These are phyloP conservation scores for Acronicta aceris DNA, from an alignment of 2,888 invertebrate genomes.

Conservation along the genomic window DNA sequence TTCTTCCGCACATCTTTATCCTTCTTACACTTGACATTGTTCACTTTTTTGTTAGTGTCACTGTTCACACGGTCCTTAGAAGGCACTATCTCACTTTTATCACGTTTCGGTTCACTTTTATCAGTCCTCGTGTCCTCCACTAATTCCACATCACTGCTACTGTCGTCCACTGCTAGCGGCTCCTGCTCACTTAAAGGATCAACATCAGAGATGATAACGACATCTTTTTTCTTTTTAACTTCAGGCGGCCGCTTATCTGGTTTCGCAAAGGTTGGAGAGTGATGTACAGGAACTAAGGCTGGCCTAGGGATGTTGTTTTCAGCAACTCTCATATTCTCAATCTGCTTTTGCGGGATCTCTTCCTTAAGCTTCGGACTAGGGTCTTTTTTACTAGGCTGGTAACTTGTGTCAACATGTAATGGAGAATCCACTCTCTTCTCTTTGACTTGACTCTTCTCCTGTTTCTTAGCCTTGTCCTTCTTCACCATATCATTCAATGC, in stretches of 20 bases:
- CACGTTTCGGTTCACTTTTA: constrained; percentile 75
- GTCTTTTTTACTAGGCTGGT: constrained; percentile 70
- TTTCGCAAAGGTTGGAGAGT: constrained; percentile 83
- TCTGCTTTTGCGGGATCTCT: constrained; percentile 75
- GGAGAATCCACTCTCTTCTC: constrained; percentile 71
- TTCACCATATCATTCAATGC: constrained; percentile 83
- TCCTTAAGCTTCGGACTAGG: constrained; percentile 76
- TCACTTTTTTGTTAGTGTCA: constrained; percentile 64
- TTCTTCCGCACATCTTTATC: constrained; percentile 59
- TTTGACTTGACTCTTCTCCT: constrained; percentile 65
- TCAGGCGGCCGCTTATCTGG: constrained; percentile 82
- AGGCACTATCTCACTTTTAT: constrained; percentile 77
- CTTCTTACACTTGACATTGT: constrained; percentile 60
- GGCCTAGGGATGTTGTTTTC: constrained; percentile 84
- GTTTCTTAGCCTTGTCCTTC: constrained; percentile 69
- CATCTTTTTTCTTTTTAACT: constrained; percentile 81
- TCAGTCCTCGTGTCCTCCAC: constrained; percentile 75
- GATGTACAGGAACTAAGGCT: constrained; percentile 76
- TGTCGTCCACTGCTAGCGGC: constrained; percentile 80
- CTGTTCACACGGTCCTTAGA: constrained; percentile 72
- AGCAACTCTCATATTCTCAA: constrained; percentile 76
- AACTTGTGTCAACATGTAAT: constrained; percentile 77
- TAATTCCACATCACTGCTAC: constrained; percentile 86
- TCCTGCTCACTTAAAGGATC: constrained; percentile 79
- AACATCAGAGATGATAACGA: constrained; percentile 79